A percentile compares a stretch with the other conserved stretches of the same genome.
Evolutionary conservation across 2,797 vertebrate genomes (phyloP).

Genomic region (Catharus ustulatus): DNA sequence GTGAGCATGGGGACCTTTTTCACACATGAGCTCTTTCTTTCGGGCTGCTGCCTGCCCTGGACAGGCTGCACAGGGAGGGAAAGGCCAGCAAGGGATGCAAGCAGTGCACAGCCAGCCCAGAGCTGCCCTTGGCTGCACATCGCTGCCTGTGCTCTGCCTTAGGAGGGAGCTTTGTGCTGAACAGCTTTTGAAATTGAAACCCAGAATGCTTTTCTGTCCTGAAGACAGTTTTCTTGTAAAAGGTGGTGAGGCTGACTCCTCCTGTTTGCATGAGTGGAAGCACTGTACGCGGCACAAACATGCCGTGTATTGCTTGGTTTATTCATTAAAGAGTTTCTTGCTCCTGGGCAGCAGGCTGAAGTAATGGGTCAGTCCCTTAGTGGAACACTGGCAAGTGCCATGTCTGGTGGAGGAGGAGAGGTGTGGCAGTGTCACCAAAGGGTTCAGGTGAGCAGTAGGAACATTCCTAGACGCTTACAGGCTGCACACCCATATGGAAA

Average conservation of each 20-base stretch:
- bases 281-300: not conserved
- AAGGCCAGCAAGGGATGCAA: not conserved
- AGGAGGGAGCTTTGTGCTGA: not conserved
- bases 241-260: not conserved
- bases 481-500: not conserved
- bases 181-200: not conserved
- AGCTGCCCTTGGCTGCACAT: not conserved
- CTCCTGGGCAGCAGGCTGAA: not conserved
- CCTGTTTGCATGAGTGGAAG: not conserved
- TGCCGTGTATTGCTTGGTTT: fast-evolving
- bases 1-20: not conserved
- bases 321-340: not conserved
- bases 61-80: not conserved
- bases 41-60: not conserved
- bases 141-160: not conserved
- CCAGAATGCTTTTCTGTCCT: not conserved
- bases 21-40: fast-evolving
- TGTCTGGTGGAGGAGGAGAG: not conserved
- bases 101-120: not conserved
- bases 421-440: not conserved
- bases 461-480: fast-evolving
- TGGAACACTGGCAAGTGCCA: not conserved
- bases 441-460: not conserved
- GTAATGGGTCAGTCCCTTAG: not conserved
- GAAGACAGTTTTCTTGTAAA: not conserved